Percentiles rank a stretch among this genome's conserved stretches.
phyloP scores from a whole-genome alignment of 2,113 vertebrate species.

The Tachysurus fulvidraco region DNA sequence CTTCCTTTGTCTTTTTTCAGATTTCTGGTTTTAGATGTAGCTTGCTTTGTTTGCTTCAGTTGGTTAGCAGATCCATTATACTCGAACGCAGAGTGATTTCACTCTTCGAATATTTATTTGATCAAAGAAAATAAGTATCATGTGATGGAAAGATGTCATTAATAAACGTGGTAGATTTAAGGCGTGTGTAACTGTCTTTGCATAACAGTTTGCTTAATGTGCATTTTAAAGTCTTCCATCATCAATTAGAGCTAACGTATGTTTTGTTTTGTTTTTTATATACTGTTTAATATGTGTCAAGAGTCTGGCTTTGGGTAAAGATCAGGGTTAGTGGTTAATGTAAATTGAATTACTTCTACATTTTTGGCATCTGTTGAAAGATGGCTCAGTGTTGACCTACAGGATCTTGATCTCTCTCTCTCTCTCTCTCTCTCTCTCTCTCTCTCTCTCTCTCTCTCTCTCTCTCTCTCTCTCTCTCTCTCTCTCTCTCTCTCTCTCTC shows the following conservation, averaged over 20 bases:
- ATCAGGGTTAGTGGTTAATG: background rate
- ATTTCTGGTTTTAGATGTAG: background rate
- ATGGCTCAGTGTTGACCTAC: background rate
- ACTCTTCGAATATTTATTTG: background rate
- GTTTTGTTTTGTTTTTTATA: no score
- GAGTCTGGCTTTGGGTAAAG: background rate
- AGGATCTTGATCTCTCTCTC: background rate
- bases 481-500: slow-evolving; percentile 7
- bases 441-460: background rate
- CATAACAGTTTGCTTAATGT: background rate
- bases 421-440: background rate
- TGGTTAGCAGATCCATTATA: background rate
- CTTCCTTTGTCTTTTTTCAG: background rate
- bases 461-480: background rate
- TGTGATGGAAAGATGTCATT: background rate
- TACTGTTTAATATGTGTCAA: background rate
- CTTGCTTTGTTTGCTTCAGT: background rate
- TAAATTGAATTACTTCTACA: background rate
- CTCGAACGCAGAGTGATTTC: background rate
- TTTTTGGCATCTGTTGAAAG: background rate
- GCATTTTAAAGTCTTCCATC: background rate
- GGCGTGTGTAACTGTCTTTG: background rate
- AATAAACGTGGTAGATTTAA: background rate
- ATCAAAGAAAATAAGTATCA: background rate
- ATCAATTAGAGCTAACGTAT: background rate